These are phyloP conservation scores for Empis livida DNA, from an alignment of 2,888 invertebrate genomes.

Conservation along the genomic window DNA sequence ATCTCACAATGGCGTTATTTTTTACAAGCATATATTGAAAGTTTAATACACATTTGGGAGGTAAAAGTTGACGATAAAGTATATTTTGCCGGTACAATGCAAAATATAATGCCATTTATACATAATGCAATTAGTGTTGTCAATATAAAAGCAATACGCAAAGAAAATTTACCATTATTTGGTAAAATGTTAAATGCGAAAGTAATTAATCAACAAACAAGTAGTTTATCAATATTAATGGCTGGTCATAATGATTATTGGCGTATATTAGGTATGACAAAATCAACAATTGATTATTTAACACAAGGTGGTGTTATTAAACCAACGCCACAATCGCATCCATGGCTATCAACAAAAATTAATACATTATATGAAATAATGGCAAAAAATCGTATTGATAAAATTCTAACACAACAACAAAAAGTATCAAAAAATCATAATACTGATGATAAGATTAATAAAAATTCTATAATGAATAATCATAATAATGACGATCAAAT, in stretches of 20 bases:
- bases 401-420: conserved; percentile 6
- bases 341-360: conserved; percentile 30
- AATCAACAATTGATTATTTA: conserved; percentile 19
- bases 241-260: conserved; percentile 12
- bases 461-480: neutral
- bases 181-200: conserved; percentile 24
- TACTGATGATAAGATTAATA: neutral
- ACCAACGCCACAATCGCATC: conserved; percentile 32
- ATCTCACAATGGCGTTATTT: conserved; percentile 8
- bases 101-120: conserved; percentile 28
- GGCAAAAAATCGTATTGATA: conserved; percentile 27
- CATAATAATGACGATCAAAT: neutral
- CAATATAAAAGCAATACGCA: conserved; percentile 23
- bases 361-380: conserved; percentile 28
- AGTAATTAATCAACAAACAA: conserved; percentile 18
- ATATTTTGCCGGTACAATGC: conserved; percentile 26
- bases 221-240: conserved; percentile 24
- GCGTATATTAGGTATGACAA: conserved; percentile 23
- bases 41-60: conserved; percentile 28
- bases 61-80: conserved; percentile 18
- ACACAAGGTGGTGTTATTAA: conserved; percentile 25
- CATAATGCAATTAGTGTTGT: conserved; percentile 25
- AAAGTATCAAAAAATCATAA: neutral
- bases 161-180: conserved; percentile 20
- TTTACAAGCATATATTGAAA: conserved; percentile 21